These are phyloP conservation scores for Andrena dorsata DNA, from an alignment of 2,888 invertebrate genomes.

Conservation along the genomic window DNA sequence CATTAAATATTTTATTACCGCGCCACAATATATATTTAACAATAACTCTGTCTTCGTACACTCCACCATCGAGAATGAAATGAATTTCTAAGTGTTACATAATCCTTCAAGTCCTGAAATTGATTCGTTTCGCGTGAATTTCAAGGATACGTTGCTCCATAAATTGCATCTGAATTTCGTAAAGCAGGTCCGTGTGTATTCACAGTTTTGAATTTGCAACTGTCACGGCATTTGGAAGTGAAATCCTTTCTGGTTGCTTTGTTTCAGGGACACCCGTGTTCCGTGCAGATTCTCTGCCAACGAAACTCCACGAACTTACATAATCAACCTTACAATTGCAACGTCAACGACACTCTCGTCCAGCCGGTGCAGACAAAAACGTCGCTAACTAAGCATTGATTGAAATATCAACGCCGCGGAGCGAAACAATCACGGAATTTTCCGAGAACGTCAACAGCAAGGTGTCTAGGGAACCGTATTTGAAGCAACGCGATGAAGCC, in stretches of 20 bases:
- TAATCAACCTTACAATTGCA: constrained; percentile 37
- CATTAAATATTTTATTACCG: neutral
- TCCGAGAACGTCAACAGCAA: neutral
- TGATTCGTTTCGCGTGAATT: neutral
- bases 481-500: neutral
- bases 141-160: neutral
- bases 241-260: constrained; percentile 22
- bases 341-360: constrained; percentile 35
- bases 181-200: neutral
- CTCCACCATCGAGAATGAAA: neutral
- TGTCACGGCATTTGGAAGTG: constrained; percentile 16
- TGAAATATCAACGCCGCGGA: neutral
- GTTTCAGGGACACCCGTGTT: neutral
- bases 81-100: neutral
- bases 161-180: neutral
- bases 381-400: neutral
- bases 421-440: neutral
- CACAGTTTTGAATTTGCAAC: constrained; percentile 18
- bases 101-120: neutral
- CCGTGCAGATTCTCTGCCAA: constrained; percentile 18
- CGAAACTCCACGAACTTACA: constrained; percentile 28
- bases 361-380: constrained; percentile 18
- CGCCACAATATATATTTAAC: too few species aligned
- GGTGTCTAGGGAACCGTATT: neutral
- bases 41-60: neutral